phyloP scores from a whole-genome alignment of 1,140 invertebrate species.

The Megathymus violae region DNA sequence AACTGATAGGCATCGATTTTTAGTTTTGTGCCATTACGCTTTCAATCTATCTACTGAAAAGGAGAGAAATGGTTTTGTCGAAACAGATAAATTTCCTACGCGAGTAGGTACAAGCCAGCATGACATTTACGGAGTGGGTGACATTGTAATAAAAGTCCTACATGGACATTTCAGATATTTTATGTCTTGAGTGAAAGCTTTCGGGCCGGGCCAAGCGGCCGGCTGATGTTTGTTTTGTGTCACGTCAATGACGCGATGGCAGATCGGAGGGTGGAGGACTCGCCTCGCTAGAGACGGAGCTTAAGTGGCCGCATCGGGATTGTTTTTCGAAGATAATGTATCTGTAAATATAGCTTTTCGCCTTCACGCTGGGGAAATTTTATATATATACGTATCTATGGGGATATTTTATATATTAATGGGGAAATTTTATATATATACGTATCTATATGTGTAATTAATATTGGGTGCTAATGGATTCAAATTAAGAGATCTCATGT shows the following conservation, averaged over 20 bases:
- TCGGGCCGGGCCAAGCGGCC: too few species aligned
- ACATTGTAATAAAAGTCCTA: constrained; percentile 25
- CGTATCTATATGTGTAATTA: constrained; percentile 63
- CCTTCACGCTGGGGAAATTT: constrained; percentile 49
- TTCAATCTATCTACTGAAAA: neutral
- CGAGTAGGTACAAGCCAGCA: neutral
- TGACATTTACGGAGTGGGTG: constrained; percentile 16
- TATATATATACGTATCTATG: too few species aligned
- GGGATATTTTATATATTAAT: too few species aligned
- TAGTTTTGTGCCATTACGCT: constrained; percentile 8
- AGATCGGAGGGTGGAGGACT: constrained; percentile 37
- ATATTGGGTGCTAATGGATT: too few species aligned
- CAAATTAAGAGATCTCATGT: too few species aligned
- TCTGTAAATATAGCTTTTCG: constrained; percentile 63
- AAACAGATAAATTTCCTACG: constrained; percentile 6
- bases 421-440: too few species aligned
- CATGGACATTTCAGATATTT: constrained; percentile 36
- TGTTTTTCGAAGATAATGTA: constrained; percentile 71
- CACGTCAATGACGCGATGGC: constrained; percentile 44
- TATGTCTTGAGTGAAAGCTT: constrained; percentile 51
- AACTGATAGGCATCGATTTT: constrained; percentile 30
- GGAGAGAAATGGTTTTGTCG: constrained; percentile 10
- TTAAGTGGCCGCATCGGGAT: constrained; percentile 66
- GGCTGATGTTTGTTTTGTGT: constrained; percentile 61
- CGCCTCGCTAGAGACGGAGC: constrained; percentile 34